These are phyloP conservation scores for Tadarida brasiliensis DNA, from an alignment of 2,797 vertebrate species.

Conservation along the genomic window DNA sequence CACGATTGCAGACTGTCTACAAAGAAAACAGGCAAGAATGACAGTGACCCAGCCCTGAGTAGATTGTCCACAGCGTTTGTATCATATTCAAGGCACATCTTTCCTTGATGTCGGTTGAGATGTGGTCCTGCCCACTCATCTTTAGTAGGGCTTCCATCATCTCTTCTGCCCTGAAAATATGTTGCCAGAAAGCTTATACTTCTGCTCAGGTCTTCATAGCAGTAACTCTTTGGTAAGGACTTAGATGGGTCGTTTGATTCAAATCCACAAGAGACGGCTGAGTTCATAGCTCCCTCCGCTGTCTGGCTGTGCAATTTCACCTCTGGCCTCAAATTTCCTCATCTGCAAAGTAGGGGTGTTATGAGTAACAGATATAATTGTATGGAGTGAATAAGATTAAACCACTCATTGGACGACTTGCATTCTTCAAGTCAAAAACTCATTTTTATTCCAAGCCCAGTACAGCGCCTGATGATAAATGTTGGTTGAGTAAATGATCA, in stretches of 20 bases:
- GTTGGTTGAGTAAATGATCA: neutral
- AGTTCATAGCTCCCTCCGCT: neutral
- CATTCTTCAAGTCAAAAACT: neutral
- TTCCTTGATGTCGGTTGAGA: accelerated
- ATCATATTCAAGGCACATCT: neutral
- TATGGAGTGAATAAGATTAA: neutral
- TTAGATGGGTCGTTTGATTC: neutral
- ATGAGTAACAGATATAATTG: neutral
- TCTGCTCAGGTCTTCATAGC: neutral
- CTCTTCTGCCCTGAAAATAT: neutral
- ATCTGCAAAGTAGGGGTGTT: neutral
- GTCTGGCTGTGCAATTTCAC: neutral
- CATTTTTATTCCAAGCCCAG: neutral
- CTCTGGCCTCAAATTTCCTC: neutral
- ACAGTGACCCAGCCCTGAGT: neutral
- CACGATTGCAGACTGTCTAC: neutral
- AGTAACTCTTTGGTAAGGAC: neutral
- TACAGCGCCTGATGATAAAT: neutral
- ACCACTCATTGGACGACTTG: neutral
- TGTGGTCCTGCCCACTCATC: neutral
- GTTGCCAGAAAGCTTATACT: neutral
- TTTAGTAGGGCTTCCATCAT: neutral
- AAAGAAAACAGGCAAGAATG: neutral
- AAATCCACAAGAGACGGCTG: neutral
- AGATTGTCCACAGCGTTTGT: neutral